Evolutionary conservation across 2,797 vertebrate species (phyloP).

Genomic region (Triplophysa bombifrons): DNA sequence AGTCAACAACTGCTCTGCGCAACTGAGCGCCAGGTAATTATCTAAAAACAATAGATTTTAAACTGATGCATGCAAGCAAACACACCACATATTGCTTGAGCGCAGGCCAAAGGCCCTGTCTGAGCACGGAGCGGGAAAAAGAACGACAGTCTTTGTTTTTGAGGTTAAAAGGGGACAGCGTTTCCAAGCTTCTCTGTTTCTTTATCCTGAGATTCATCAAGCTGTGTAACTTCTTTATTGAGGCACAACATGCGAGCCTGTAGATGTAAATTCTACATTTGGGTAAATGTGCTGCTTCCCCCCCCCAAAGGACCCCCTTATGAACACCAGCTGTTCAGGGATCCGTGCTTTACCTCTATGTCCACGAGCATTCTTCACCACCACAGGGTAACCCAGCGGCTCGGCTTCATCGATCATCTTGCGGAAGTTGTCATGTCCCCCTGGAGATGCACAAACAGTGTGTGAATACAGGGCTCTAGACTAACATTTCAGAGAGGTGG

Average conservation of each 20-base stretch:
- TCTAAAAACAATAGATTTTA: not conserved
- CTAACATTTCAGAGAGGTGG: too few relatives aligned
- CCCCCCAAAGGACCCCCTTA: not conserved
- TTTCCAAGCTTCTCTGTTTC: conserved; percentile 33
- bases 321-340: not conserved
- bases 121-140: conserved; percentile 7
- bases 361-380: conserved; percentile 92
- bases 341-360: conserved; percentile 82
- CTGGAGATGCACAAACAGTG: conserved; percentile 65
- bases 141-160: conserved; percentile 37
- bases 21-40: not conserved
- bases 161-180: conserved; percentile 7
- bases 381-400: conserved; percentile 89
- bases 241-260: not conserved
- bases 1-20: not conserved
- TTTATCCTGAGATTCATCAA: not conserved
- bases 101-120: conserved; percentile 17
- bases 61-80: not conserved
- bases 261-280: conserved; percentile 13
- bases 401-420: conserved; percentile 94
- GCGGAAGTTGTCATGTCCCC: conserved; percentile 91
- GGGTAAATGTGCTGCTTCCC: not conserved
- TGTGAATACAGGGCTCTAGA: too few relatives aligned
- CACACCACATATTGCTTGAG: not conserved
- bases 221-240: not conserved